phyloP scores from a whole-genome alignment of 1,140 invertebrate species.

The Geopemphigus sp. region DNA sequence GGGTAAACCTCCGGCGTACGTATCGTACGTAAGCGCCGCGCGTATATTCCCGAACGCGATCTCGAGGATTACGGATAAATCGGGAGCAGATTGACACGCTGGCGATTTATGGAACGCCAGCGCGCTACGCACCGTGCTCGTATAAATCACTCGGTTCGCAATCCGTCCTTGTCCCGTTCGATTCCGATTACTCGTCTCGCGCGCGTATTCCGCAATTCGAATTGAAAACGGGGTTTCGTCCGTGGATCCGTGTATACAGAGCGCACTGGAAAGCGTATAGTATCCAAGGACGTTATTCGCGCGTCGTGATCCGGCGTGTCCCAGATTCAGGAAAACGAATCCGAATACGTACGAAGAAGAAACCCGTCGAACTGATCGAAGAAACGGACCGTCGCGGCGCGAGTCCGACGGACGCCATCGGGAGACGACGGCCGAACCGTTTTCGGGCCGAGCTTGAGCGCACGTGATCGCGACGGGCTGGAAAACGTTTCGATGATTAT shows the following conservation, averaged over 20 bases:
- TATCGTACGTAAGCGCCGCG: conserved; percentile 1
- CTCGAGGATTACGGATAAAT: neutral
- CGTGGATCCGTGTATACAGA: no score
- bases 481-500: no score
- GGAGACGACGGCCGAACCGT: neutral
- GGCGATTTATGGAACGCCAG: conserved; percentile 13
- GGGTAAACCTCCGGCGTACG: neutral
- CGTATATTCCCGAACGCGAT: neutral
- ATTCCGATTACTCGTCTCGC: neutral
- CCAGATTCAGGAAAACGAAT: no score
- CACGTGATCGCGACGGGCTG: no score
- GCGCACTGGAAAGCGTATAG: neutral
- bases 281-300: no score
- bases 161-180: neutral
- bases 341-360: no score
- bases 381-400: no score
- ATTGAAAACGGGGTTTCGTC: no score
- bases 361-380: no score
- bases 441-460: neutral
- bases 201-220: neutral
- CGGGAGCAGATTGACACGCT: conserved; percentile 4
- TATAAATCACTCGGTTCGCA: neutral
- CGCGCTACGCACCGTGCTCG: neutral
- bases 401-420: no score
- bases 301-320: no score